Base-by-base conservation (phyloP, 2,888 invertebrate genomes). In the Leucoptera coffeella region DNA sequence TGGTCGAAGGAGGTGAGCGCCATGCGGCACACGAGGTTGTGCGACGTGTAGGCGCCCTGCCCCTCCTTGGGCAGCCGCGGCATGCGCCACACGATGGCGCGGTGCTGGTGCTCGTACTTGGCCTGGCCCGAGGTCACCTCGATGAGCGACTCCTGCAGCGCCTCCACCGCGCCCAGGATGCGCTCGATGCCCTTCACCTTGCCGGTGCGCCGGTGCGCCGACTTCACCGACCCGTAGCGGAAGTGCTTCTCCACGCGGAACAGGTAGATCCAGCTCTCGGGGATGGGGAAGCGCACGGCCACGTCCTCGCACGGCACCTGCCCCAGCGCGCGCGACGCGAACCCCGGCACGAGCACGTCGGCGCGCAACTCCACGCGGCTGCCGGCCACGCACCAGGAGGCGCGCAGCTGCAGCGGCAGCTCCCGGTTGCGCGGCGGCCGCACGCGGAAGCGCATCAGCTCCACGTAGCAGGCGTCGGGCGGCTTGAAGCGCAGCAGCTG, bases 201-300 rank as follows among this genome's bases (percentile, higher is more conserved):
- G 14, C 91, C 91, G 13, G 90, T 89, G 36, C 86, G 78, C 35
- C 82, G 75, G 58, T 89, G 88, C 11, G 93, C 87, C 1, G 94
- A 92, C 61, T 96, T 94, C 14, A 95, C 88, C n/a, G 94, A 93
- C 10, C 95, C 95, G 54, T 94, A 94, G 47, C 94, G 80, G 49
- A 97, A 97, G 58, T 96, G 91, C 50, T 95, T 95, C 61, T 99
- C 99, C 23, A 95, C 94, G 33, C 99, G 80, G 73, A 99, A 99
- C 47, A 97, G 74, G 62, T 99, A 99, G 47, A 99, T 96, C 99
- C 99, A 99, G 50, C 92, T 90, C 64, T 99, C 97, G 12, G 99
- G 99, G 43, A 99, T 92, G 9, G 97, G 97, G 58, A 99, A 90
- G 29, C 91, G 77, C 29, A 99, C 85, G 57, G 88, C 84, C 15